Percentiles rank a stretch among this genome's conserved stretches.
Evolutionary conservation across 1,140 invertebrate species (phyloP).

Genomic region (Papilio aristodemus): DNA sequence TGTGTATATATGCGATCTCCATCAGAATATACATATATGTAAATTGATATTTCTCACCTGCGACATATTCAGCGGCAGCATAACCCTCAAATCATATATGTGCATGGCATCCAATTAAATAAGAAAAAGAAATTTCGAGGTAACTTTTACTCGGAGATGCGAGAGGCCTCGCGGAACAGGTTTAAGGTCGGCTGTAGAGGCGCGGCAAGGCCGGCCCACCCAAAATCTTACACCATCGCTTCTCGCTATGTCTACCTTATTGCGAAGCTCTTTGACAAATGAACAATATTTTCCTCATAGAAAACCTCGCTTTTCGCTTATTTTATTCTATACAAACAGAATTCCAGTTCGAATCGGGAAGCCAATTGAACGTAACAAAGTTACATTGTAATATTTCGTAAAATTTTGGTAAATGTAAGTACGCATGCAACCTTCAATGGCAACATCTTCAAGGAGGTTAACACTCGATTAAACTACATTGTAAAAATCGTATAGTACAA

Average conservation of each 20-base stretch:
- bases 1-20: not conserved
- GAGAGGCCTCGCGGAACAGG: constrained; percentile 11
- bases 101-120: constrained; percentile 24
- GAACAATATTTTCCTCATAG: not conserved
- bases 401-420: too few relatives aligned
- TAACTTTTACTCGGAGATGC: constrained; percentile 23
- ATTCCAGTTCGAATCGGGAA: not conserved
- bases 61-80: not conserved
- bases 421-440: not conserved
- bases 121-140: constrained; percentile 31
- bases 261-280: not conserved
- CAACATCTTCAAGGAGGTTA: not conserved
- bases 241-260: constrained; percentile 4
- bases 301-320: not conserved
- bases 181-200: constrained; percentile 1
- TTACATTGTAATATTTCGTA: too few relatives aligned
- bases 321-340: not conserved
- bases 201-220: constrained; percentile 27
- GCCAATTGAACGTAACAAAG: too few relatives aligned
- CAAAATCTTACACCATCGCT: constrained; percentile 22
- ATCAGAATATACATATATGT: too few relatives aligned
- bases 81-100: not conserved
- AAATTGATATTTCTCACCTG: not conserved
- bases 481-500: constrained; percentile 1
- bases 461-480: not conserved